phyloP scores from a whole-genome alignment of 35 echinoderm and acorn worm species.

The Holothuria glaberrima region DNA sequence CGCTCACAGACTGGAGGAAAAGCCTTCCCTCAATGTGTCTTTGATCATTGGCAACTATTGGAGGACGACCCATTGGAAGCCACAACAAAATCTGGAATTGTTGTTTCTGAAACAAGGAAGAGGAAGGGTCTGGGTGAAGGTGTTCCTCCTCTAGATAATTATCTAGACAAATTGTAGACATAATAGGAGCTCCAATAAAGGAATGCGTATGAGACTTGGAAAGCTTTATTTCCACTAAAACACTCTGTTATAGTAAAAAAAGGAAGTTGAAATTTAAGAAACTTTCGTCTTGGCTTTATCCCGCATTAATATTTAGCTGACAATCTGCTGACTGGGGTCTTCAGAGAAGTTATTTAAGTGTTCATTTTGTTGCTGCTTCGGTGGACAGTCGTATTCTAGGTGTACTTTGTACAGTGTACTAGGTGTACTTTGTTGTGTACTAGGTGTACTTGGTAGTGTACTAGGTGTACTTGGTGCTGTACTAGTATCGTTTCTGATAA shows the following conservation, averaged over 20 bases:
- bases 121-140: constrained; percentile 85
- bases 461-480: too few species aligned
- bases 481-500: too few species aligned
- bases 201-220: neutral
- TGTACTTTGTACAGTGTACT: too few species aligned
- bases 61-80: constrained; percentile 54
- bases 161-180: constrained; percentile 93
- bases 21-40: constrained; percentile 99
- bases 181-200: too few species aligned
- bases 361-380: too few species aligned
- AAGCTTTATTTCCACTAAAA: too few species aligned
- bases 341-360: neutral
- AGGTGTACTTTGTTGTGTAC: too few species aligned
- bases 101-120: constrained; percentile 72
- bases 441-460: too few species aligned
- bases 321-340: neutral
- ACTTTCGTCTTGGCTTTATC: too few species aligned
- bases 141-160: constrained; percentile 85
- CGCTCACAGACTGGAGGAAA: constrained; percentile 93
- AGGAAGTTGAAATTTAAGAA: too few species aligned
- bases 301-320: neutral
- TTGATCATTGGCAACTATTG: constrained; percentile 94
- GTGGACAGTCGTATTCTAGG: too few species aligned
- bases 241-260: too few species aligned
- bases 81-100: constrained; percentile 53